Evolutionary conservation across 2,888 invertebrate species (phyloP).

Genomic region (Watsonalla cultraria): DNA sequence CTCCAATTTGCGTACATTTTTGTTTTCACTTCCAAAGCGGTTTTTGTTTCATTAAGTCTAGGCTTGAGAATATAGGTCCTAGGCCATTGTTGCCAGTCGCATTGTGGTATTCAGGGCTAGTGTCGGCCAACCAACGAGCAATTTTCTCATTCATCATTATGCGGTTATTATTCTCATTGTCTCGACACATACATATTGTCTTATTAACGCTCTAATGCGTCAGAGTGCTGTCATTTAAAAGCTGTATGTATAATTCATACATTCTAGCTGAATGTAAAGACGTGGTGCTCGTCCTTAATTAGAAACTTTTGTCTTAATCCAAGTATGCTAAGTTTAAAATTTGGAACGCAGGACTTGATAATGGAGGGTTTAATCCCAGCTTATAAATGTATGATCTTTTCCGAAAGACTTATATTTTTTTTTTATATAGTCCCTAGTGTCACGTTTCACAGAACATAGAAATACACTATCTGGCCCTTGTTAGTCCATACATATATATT

Average conservation of each 20-base stretch:
- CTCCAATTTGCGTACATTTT: constrained; percentile 55
- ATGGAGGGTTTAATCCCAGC: no score
- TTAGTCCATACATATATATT: no score
- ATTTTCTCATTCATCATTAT: constrained; percentile 73
- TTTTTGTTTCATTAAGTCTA: constrained; percentile 68
- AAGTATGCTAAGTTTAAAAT: no score
- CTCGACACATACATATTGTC: constrained; percentile 54
- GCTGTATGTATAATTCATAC: not conserved
- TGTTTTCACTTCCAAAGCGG: constrained; percentile 50
- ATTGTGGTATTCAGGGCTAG: constrained; percentile 61
- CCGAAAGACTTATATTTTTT: no score
- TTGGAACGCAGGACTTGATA: no score
- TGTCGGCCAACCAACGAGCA: constrained; percentile 66
- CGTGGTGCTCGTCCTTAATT: no score
- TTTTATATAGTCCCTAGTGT: no score
- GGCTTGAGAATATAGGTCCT: constrained; percentile 59
- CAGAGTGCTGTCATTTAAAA: constrained; percentile 2
- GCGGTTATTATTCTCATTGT: constrained; percentile 69
- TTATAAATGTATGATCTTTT: no score
- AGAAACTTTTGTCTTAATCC: no score
- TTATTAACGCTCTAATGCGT: constrained; percentile 41
- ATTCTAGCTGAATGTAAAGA: no score
- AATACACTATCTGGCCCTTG: no score
- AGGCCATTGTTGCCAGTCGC: constrained; percentile 59
- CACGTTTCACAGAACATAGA: no score